phyloP scores from a whole-genome alignment of 2,888 invertebrate species.

The Molanna angustata region DNA sequence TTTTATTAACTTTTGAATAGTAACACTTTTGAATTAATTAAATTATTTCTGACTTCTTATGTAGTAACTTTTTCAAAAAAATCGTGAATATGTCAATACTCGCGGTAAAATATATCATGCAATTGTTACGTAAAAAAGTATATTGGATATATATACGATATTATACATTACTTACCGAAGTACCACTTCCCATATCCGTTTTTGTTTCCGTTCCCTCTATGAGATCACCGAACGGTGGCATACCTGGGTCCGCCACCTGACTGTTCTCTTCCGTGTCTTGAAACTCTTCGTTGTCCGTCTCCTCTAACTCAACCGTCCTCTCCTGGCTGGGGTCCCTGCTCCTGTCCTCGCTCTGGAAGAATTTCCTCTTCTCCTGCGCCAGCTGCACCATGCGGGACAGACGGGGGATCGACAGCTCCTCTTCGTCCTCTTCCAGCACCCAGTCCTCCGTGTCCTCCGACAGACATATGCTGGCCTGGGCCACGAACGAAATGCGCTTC shows the following conservation, averaged over 20 bases:
- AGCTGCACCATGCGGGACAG: slow-evolving; percentile 54
- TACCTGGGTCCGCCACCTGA: slow-evolving; percentile 35
- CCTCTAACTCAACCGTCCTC: slow-evolving; percentile 6
- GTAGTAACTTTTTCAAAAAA: too few relatives aligned
- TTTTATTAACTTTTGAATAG: too few relatives aligned
- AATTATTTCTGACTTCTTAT: too few relatives aligned
- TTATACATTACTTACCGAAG: slow-evolving; percentile 27
- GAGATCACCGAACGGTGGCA: slow-evolving; percentile 56
- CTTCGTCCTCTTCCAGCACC: slow-evolving; percentile 32
- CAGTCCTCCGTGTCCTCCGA: slow-evolving; percentile 54
- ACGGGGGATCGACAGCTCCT: slow-evolving; percentile 37
- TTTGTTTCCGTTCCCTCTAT: slow-evolving; percentile 45
- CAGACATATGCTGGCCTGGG: slow-evolving; percentile 51
- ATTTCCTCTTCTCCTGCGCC: slow-evolving; percentile 49
- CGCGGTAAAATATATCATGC: too few relatives aligned
- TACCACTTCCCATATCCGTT: slow-evolving; percentile 38
- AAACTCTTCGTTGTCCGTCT: slow-evolving; percentile 32
- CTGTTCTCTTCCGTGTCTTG: slow-evolving; percentile 46
- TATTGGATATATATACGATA: too few relatives aligned
- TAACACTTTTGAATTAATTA: too few relatives aligned
- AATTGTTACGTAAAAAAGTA: too few relatives aligned
- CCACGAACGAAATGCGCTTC: slow-evolving; percentile 55
- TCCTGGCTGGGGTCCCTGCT: slow-evolving; percentile 10
- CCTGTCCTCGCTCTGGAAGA: slow-evolving; percentile 43
- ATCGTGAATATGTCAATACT: too few relatives aligned